A percentile compares a stretch with the other conserved stretches of the same genome.
Conservation (phyloP, 2,888 invertebrate genomes). For the Calliphora vomitoria region DNA sequence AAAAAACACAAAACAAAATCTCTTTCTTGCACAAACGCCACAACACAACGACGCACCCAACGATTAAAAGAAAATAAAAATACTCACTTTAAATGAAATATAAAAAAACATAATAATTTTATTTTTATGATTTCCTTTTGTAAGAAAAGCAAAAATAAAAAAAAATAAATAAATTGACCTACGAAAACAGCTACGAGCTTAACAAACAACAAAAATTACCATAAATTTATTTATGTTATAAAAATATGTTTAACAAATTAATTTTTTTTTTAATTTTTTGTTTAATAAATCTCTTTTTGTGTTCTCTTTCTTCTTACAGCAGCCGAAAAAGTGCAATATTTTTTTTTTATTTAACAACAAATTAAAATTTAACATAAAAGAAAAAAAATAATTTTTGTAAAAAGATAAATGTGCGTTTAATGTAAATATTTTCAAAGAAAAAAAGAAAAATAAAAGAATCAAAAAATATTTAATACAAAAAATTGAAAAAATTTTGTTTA, state of each 20-base stretch:
- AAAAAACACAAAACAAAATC: no score
- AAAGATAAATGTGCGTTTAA: conserved; percentile 29
- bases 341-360: conserved; percentile 31
- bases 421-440: conserved; percentile 9
- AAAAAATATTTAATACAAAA: conserved; percentile 5
- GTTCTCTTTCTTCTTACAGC: conserved; percentile 55
- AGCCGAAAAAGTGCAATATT: conserved; percentile 66
- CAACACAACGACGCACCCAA: conserved; percentile 13
- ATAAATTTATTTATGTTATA: not conserved
- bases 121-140: conserved; percentile 48
- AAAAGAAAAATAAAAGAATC: conserved; percentile 31
- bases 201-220: not conserved
- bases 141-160: not conserved
- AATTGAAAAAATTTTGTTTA: not conserved
- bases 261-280: conserved; percentile 12
- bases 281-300: conserved; percentile 3
- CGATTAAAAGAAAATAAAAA: conserved; percentile 44
- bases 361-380: conserved; percentile 22
- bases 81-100: not conserved
- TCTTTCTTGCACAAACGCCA: not conserved
- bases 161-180: conserved; percentile 4
- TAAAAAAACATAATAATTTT: conserved; percentile 16
- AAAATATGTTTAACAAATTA: not conserved
- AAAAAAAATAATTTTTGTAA: not conserved
- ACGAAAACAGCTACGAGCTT: not conserved